A percentile compares a stretch with the other conserved stretches of the same genome.
These are phyloP conservation scores for Diadumene lineata DNA, from an alignment of 92 coral and sea anemone genomes.

Conservation along the genomic window DNA sequence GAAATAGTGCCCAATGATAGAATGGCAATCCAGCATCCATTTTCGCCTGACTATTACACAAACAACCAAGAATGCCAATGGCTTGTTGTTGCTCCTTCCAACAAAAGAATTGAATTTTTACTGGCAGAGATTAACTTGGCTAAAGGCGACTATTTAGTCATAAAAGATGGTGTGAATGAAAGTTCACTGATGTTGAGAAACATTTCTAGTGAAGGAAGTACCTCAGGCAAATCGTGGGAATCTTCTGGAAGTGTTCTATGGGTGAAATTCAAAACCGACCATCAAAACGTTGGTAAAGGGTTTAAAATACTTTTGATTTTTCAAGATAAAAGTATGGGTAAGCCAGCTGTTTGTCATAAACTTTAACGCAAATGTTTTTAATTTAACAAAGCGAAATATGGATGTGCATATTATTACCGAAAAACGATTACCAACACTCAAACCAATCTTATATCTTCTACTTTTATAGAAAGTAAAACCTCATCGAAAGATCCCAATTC, in stretches of 20 bases:
- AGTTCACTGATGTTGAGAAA: neutral
- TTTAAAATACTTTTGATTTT: neutral
- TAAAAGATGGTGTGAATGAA: neutral
- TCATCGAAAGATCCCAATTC: neutral
- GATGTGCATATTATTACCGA: too few species aligned
- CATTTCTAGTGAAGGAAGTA: neutral
- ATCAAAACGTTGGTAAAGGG: neutral
- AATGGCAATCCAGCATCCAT: too few species aligned
- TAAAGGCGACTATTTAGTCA: conserved; percentile 15
- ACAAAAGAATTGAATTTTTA: neutral
- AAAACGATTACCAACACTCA: too few species aligned
- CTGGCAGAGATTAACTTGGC: neutral
- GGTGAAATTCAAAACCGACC: conserved; percentile 9
- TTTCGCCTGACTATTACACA: too few species aligned
- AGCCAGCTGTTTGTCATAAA: neutral
- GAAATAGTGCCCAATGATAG: neutral
- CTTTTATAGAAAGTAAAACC: too few species aligned
- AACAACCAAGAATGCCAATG: neutral
- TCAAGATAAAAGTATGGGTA: neutral
- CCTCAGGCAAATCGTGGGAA: neutral
- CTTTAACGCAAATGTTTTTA: neutral
- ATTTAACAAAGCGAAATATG: too few species aligned
- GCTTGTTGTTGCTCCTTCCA: neutral
- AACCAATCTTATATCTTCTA: too few species aligned
- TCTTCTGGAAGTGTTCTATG: neutral